A percentile compares a stretch with the other conserved stretches of the same genome.
Conservation (phyloP, 2,113 vertebrate species). For the Eulemur rufifrons region DNA sequence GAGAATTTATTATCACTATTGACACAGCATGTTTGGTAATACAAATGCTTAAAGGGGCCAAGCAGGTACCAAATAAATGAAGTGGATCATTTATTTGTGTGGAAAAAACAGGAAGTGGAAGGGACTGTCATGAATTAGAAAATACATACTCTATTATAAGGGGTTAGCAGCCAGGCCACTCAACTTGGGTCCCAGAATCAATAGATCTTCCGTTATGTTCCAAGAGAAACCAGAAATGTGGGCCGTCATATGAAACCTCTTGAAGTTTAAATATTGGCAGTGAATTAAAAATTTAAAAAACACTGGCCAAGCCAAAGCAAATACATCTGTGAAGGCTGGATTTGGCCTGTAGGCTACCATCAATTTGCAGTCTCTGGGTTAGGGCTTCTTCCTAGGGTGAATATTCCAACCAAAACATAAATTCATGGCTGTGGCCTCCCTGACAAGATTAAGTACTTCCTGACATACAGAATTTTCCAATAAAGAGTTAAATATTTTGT, state of each 20-base stretch:
- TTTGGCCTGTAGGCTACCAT: neutral
- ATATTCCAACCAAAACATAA: slow-evolving; percentile 1
- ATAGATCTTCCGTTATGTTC: neutral
- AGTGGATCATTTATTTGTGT: neutral
- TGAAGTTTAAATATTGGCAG: slow-evolving; percentile 2
- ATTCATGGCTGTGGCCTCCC: neutral
- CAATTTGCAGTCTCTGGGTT: neutral
- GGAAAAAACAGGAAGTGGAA: neutral
- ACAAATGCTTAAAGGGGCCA: neutral
- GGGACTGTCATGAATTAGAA: neutral
- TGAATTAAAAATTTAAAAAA: neutral
- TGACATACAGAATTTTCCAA: neutral
- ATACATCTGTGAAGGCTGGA: neutral
- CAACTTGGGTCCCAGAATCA: neutral
- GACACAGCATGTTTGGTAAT: neutral
- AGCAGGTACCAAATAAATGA: neutral
- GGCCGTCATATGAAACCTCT: neutral
- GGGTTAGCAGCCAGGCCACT: neutral
- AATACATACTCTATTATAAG: neutral
- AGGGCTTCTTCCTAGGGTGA: neutral
- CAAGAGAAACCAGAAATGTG: neutral
- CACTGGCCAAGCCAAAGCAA: neutral
- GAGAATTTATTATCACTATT: neutral
- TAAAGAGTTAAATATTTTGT: slow-evolving; percentile 13
- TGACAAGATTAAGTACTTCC: neutral